phyloP scores from a whole-genome alignment of 2,888 invertebrate genomes.

The Pristionchus entomophagus region DNA sequence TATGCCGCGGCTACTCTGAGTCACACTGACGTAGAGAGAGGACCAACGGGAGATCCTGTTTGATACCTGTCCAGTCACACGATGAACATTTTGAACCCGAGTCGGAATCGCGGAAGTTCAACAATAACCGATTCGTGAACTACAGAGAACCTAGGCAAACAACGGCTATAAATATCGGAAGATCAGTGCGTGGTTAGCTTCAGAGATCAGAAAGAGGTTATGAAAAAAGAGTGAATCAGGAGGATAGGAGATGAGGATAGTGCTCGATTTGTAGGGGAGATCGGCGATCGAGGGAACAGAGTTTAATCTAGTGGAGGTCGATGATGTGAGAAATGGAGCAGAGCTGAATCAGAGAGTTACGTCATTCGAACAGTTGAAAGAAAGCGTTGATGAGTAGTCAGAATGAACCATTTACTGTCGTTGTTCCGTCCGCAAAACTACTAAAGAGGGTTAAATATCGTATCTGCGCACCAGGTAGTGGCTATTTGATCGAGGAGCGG shows the following conservation, averaged over 20 bases:
- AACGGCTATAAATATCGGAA: not conserved
- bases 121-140: not conserved
- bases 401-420: too few relatives aligned
- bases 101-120: not conserved
- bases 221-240: constrained; percentile 30
- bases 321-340: not conserved
- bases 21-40: not conserved
- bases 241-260: not conserved
- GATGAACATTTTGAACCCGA: constrained; percentile 8
- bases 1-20: not conserved
- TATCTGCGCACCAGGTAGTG: not conserved
- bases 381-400: too few relatives aligned
- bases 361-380: not conserved
- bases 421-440: not conserved
- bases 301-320: not conserved
- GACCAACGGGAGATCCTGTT: constrained; percentile 1
- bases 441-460: constrained; percentile 13
- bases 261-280: not conserved
- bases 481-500: not conserved
- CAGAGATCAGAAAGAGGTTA: not conserved
- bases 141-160: not conserved
- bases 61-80: not conserved
- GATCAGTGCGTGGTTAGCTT: not conserved
- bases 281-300: not conserved
- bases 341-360: not conserved